Evolutionary conservation across 2,888 invertebrate species (phyloP).

Genomic region (Caenorhabditis virilis): DNA sequence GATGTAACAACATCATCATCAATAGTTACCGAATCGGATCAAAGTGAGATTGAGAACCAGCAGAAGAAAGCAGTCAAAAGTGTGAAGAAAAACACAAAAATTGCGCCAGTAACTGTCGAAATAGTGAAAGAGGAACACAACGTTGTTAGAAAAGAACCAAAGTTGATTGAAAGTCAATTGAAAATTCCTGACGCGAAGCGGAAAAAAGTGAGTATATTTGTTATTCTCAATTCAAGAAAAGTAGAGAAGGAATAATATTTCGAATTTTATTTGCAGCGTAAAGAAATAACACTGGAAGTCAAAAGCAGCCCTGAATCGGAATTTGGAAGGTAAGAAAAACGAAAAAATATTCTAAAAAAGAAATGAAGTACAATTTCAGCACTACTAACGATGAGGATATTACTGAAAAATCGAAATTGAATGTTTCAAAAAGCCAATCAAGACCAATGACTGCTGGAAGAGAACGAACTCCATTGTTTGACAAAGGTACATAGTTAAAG

Average conservation of each 20-base stretch:
- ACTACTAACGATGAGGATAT: background rate
- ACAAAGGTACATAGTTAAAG: background rate
- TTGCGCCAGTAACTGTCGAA: background rate
- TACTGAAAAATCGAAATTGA: background rate
- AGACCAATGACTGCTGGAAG: constrained; percentile 31
- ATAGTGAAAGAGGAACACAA: background rate
- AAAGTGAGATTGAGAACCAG: background rate
- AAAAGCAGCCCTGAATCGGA: constrained; percentile 27
- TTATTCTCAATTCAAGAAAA: too few relatives aligned
- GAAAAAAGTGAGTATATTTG: too few relatives aligned
- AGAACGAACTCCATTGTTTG: constrained; percentile 32
- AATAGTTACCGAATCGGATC: background rate
- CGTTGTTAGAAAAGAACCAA: background rate
- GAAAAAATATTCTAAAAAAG: background rate
- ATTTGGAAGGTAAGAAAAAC: constrained; percentile 20
- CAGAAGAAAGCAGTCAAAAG: background rate
- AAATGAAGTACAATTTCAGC: constrained; percentile 6
- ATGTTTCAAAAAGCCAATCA: background rate
- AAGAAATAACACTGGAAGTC: constrained; percentile 1
- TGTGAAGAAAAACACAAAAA: background rate
- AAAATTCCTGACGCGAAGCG: too few relatives aligned
- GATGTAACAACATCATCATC: background rate
- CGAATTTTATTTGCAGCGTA: constrained; percentile 12
- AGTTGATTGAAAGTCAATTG: background rate
- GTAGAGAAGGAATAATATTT: background rate